These are phyloP conservation scores for Acyrthosiphon pisum DNA, from an alignment of 1,140 invertebrate species.

Conservation along the genomic window DNA sequence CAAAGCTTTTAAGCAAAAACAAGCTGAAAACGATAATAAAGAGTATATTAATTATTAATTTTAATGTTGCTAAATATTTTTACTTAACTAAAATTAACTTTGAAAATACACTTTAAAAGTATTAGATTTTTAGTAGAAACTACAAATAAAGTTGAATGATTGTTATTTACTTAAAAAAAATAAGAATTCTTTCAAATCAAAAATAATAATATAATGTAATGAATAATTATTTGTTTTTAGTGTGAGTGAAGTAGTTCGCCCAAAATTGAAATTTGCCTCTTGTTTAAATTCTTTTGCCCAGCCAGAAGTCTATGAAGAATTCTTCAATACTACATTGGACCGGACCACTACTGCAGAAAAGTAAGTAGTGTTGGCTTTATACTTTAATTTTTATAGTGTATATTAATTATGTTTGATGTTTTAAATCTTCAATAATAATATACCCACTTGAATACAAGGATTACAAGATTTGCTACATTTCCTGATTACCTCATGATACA, in stretches of 20 bases:
- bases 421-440: background rate
- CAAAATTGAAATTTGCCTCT: conserved; percentile 81
- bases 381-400: background rate
- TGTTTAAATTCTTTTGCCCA: conserved; percentile 85
- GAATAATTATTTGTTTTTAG: conserved; percentile 61
- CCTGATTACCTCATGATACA: conserved; percentile 95
- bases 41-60: conserved; percentile 63
- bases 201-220: background rate
- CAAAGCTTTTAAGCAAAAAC: conserved; percentile 73
- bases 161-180: background rate
- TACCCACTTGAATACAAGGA: conserved; percentile 67
- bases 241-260: conserved; percentile 72
- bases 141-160: background rate
- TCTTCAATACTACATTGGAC: conserved; percentile 88
- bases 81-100: background rate
- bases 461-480: conserved; percentile 83
- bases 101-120: background rate
- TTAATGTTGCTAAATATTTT: background rate
- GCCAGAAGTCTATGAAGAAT: conserved; percentile 84
- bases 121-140: too few species aligned
- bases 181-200: background rate
- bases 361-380: conserved; percentile 67
- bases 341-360: conserved; percentile 84
- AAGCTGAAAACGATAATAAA: conserved; percentile 70
- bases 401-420: background rate